Base-by-base conservation (phyloP, 2,888 invertebrate species). In the Furcula furcula region DNA sequence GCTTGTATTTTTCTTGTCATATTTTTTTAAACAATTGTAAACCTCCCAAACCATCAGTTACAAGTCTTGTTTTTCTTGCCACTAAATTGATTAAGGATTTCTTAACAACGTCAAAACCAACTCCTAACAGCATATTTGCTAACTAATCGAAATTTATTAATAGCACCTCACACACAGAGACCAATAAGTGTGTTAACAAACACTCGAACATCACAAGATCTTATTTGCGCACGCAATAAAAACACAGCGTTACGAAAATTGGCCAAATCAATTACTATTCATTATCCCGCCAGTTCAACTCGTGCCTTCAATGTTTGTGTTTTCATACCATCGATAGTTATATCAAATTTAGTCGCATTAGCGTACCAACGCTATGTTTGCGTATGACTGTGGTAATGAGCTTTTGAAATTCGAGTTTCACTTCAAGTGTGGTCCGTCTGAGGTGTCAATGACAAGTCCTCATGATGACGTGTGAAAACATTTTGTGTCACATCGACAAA, bases 311-410 rank as follows among this genome's bases (percentile, higher is more conserved):
- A 19, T 63, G 46, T 66, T 67, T 65, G 59, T 54, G 46, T 68
- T 66, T 60, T 67, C 65, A 64, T 72, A 63, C 58, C 44, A 54
- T 45, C 62, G 53, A 56, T 71, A 53, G 66, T 67, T 60, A 61
- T 68, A 69, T 78, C 74, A 28, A 76, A 80, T 78, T 76, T 71
- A 42, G 63, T 50, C 51, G 46, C 48, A 62, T 78, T 76, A 76
- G 43, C 66, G 51, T 27, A 25, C 30, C 38, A 38, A 38, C 33
- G 62, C 35, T 23, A 59, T 61, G 57, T 65, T 64, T 61, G 49
- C 26, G 5, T 11, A 29, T 16, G 13, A 34, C 33, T 34, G 38
- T 41, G 40, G 29, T 53, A 49, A 53, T 49, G 29, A 45, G 36
- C 25, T 15, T 38, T 31, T 30, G 34, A 41, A 35, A 32, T 35